Percentiles rank a stretch among this genome's conserved stretches.
phyloP scores from a whole-genome alignment of 1,140 invertebrate species.

The Coelopa frigida region DNA sequence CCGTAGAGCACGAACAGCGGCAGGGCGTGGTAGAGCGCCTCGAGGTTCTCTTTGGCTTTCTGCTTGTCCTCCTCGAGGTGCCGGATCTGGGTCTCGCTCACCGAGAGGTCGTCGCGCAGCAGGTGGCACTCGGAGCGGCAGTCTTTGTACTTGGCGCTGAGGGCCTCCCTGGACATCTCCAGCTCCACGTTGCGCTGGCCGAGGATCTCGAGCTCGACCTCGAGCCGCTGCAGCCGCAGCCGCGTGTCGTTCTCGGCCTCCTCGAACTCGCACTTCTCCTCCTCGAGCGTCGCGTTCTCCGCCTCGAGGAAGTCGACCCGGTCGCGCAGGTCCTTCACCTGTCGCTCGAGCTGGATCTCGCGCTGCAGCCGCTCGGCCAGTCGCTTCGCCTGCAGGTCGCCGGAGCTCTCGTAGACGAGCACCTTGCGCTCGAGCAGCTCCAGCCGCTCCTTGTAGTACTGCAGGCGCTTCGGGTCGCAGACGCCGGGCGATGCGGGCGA shows the following conservation, averaged over 20 bases:
- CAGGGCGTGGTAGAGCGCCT: constrained; percentile 56
- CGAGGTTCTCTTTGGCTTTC: constrained; percentile 52
- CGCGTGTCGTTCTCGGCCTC: constrained; percentile 63
- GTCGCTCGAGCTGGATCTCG: constrained; percentile 50
- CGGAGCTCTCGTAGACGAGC: constrained; percentile 52
- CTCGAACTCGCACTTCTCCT: constrained; percentile 60
- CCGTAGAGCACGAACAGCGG: constrained; percentile 60
- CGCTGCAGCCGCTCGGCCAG: constrained; percentile 52
- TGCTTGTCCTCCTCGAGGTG: constrained; percentile 52
- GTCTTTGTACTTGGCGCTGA: constrained; percentile 46
- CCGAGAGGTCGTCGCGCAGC: constrained; percentile 30
- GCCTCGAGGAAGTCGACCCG: constrained; percentile 50
- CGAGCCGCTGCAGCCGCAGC: constrained; percentile 53
- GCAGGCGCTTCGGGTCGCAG: constrained; percentile 49
- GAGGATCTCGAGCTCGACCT: constrained; percentile 41
- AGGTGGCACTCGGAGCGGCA: constrained; percentile 47
- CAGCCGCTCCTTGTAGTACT: constrained; percentile 54
- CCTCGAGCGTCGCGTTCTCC: constrained; percentile 54
- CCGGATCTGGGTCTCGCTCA: constrained; percentile 53
- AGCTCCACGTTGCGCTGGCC: constrained; percentile 47
- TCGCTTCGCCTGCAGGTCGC: constrained; percentile 51
- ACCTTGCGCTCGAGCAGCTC: constrained; percentile 53
- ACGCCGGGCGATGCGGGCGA: constrained; percentile 44
- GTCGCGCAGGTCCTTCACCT: constrained; percentile 49
- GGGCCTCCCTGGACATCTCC: constrained; percentile 44